phyloP scores from a whole-genome alignment of 2,888 invertebrate species.

The Linnaemya tessellans region DNA sequence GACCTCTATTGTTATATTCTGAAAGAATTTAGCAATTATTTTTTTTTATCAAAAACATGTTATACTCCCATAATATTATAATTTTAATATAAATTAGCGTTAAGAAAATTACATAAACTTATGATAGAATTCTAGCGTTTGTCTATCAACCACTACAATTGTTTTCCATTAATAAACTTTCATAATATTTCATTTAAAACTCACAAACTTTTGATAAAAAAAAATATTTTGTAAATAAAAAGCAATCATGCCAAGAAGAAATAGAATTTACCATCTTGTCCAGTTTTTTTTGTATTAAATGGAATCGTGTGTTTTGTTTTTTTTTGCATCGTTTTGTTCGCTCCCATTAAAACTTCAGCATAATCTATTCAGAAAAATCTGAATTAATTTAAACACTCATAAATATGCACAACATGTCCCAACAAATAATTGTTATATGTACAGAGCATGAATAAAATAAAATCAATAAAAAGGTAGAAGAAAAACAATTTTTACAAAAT shows the following conservation, averaged over 20 bases:
- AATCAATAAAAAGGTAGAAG: slow-evolving; percentile 60
- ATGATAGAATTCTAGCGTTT: no score
- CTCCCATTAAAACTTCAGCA: slow-evolving; percentile 28
- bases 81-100: no score
- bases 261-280: neutral
- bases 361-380: slow-evolving; percentile 41
- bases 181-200: neutral
- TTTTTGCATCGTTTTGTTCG: neutral
- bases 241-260: neutral
- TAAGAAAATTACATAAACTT: no score
- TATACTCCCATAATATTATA: no score
- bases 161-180: no score
- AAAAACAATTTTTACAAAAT: slow-evolving; percentile 51
- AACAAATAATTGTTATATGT: slow-evolving; percentile 50
- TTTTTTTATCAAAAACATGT: no score
- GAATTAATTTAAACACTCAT: slow-evolving; percentile 55
- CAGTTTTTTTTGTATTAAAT: slow-evolving; percentile 1
- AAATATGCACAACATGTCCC: slow-evolving; percentile 57
- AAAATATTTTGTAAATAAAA: neutral
- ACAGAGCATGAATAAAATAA: slow-evolving; percentile 48
- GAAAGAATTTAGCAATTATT: no score
- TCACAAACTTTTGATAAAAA: neutral
- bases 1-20: no score
- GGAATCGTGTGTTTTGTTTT: no score
- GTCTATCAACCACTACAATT: no score